Conservation (phyloP, 2,797 vertebrate species). For the Acanthornis magna region DNA sequence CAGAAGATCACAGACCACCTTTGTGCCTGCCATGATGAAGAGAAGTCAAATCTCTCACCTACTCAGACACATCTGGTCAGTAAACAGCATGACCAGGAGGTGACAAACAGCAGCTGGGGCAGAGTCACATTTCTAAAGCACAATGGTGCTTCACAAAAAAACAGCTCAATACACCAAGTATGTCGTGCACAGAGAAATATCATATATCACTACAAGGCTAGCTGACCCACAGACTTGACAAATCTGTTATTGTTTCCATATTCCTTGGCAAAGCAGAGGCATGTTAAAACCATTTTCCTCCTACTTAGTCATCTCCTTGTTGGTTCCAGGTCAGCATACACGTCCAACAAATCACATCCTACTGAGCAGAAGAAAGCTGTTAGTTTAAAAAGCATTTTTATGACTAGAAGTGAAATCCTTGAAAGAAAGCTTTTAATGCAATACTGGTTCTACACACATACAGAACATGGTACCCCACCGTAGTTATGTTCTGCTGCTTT, state of each 20-base stretch:
- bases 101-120: not conserved
- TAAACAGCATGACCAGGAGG: not conserved
- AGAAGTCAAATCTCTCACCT: not conserved
- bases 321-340: slow-evolving; percentile 47
- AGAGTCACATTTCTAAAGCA: not conserved
- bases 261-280: slow-evolving; percentile 42
- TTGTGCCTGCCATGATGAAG: not conserved
- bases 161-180: not conserved
- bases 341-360: slow-evolving; percentile 51
- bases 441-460: not conserved
- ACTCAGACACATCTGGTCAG: not conserved
- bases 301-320: slow-evolving; percentile 55
- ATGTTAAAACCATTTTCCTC: slow-evolving; percentile 57
- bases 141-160: not conserved
- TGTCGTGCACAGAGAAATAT: not conserved
- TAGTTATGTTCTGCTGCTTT: not conserved
- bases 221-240: slow-evolving; percentile 41
- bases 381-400: slow-evolving; percentile 37
- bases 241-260: slow-evolving; percentile 62
- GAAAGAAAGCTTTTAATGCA: not conserved
- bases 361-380: slow-evolving; percentile 47
- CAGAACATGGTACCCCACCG: not conserved
- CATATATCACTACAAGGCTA: slow-evolving; percentile 24
- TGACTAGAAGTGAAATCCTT: not conserved
- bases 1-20: not conserved